phyloP scores from a whole-genome alignment of 2,888 invertebrate species.

The Galerucella calmariensis region DNA sequence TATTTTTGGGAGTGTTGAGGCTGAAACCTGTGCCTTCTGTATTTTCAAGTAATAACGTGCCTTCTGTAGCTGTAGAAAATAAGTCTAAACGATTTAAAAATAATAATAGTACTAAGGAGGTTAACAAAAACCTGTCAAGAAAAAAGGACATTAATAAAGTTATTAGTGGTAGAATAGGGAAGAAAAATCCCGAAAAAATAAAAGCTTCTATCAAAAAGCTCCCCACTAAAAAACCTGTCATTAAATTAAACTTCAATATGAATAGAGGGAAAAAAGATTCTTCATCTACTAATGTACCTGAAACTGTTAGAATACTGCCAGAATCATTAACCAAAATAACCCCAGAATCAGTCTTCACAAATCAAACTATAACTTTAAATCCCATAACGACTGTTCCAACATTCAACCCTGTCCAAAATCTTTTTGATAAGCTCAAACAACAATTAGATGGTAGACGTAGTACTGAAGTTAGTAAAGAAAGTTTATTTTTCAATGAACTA shows the following conservation, averaged over 20 bases:
- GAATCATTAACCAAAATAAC: conserved; percentile 27
- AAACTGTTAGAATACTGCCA: conserved; percentile 10
- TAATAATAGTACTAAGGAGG: conserved; percentile 39
- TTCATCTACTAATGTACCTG: conserved; percentile 3
- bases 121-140: conserved; percentile 39
- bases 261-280: conserved; percentile 30
- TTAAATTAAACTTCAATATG: conserved; percentile 41
- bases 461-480: conserved; percentile 15
- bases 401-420: conserved; percentile 45
- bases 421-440: conserved; percentile 46
- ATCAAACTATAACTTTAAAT: conserved; percentile 31
- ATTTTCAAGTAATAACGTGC: conserved; percentile 40
- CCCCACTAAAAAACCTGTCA: conserved; percentile 37
- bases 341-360: conserved; percentile 21
- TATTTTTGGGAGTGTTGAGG: conserved; percentile 52
- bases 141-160: conserved; percentile 42
- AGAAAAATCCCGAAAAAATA: conserved; percentile 41
- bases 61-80: conserved; percentile 31
- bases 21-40: conserved; percentile 52
- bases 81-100: conserved; percentile 38
- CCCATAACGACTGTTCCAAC: conserved; percentile 25
- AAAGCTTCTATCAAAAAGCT: conserved; percentile 43
- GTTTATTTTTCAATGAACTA: conserved; percentile 10
- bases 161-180: conserved; percentile 39
- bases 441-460: conserved; percentile 27